Evolutionary conservation across 2,888 invertebrate species (phyloP), one percentile per base, ranked within the genome.

Genomic region (Hartigia nigra): DNA sequence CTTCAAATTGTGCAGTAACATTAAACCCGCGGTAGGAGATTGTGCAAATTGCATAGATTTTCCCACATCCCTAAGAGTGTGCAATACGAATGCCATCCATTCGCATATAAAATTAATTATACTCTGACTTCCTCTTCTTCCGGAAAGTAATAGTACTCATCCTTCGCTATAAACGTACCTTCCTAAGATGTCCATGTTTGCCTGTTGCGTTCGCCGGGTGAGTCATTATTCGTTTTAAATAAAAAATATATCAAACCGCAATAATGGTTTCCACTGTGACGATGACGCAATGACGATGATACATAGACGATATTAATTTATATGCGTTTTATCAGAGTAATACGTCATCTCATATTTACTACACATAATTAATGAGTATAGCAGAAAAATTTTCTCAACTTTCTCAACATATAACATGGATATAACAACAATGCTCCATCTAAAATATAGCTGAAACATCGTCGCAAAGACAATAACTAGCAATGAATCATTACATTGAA

Each of bases 171-270:
- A 55, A 14, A 23, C 55, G 23, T 55, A 9, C 23, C 23, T 9
- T 9, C 55, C 55, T 55, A 79, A 12, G 55, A 84, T 89, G 89
- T 89, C 89, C 39, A 72, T 90, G 75, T 90, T 90, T 82, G 85
- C 88, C 77, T 90, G 90, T 87, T 90, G 90, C 84, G 84, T 90
- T 79, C 90, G 90, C 78, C 85, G 88, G 87, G 90, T 90, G 83
- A 90, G 90, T 89, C 37, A 31, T 70, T 70, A 75, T 69, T 35
- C 14, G 32, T 34, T 23, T 32, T 34, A 14, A 34, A 12, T 9
- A 14, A 31, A 72, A 72, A 72, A 72, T 72, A 72, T 12, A 14
- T 31, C 31, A 31, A 31, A 72, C 23, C 14, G 23, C 2, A 23
- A 23, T 39, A 39, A 39, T 39, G 0, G 23, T 39, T 39, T 39